Base-by-base conservation (phyloP, 2,797 vertebrate species). In the Uromys caudimaculatus region DNA sequence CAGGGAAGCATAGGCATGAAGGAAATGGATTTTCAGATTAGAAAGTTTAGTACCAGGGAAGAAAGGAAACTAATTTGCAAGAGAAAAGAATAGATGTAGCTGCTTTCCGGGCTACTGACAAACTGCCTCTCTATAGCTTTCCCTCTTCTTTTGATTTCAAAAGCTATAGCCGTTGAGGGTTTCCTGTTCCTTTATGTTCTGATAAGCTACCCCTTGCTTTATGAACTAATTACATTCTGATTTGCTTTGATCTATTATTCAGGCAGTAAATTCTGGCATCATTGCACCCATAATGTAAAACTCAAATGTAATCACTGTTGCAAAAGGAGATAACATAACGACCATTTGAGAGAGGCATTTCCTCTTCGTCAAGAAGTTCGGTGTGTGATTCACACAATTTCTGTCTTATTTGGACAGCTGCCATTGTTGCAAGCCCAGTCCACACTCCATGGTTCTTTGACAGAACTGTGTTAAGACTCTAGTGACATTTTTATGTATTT, bases 161-260 rank as follows among this genome's bases (percentile, higher is more conserved):
- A 96, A 78, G 47, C 54, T 69, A 60, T 35, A 54, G 27, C 23
- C 94, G 90, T 91, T 82, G 92, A 97, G 71, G n/a, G 27, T 94
- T 97, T 95, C 64, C 58, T 95, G 78, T 85, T 92, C 41, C 78
- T 93, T 94, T 96, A 85, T 86, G 76, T 95, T 97, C 90, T 83
- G 96, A 95, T 97, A 97, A 96, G 84, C 69, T 90, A 56, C 52
- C 44, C 50, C 94, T 96, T 95, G 86, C 95, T 96, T 73, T 97
- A 77, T 96, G 89, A 95, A 83, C 94, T 97, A 97, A 96, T 97
- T 96, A 91, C 85, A 81, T 92, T 97, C 89, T 94, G 91, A 95
- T 97, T 97, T 95, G 83, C 97, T 95, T 98, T 98, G 95, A 97
- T 95, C 95, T 97, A 77, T 94, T 93, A 85, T 96, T 94, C 52